Base-by-base conservation (phyloP, 2,888 invertebrate genomes). In the Bruchidius siliquastri region DNA sequence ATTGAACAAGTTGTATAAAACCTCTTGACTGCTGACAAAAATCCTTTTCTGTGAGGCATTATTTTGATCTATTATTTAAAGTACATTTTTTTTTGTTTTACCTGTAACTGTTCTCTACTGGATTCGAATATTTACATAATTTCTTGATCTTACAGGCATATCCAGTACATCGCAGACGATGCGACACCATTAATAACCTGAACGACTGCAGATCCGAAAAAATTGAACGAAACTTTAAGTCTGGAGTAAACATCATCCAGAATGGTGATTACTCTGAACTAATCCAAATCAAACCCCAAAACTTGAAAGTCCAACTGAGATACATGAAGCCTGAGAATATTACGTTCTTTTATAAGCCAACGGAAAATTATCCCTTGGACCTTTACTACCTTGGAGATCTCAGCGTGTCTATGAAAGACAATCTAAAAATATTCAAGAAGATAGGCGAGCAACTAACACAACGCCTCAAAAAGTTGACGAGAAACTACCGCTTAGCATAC, bases 331-430 rank as follows among this genome's bases (percentile, higher is more conserved):
- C 90, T 0, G 87, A 89, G 79, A 90, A 88, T 77, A 85, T 94
- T 69, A 87, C 89, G 77, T 88, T 94, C 77, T 87, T 88, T n/a
- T 94, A 92, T 82, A 88, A 92, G 72, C 92, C 94, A 72, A 95
- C 96, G 13, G 91, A 92, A 84, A 94, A 97, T 85, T 96, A 96
- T 82, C 93, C 93, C 8, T 88, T 97, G 68, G 97, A 97, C 84
- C 88, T 97, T 68, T 97, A 97, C 86, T 96, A 95, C 82, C 88
- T 97, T 79, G 96, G 97, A 94, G 97, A 97, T 85, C 88, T 96
- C 74, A 96, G 96, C 0, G 92, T 93, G 88, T 95, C 96, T 0
- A 97, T 97, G 97, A 90, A 90, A 82, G 93, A 95, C 79, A 96
- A 96, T 85, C 93, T 95, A 82, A 90, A 92, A 75, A 95, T 94